Percentiles rank a stretch among this genome's conserved stretches.
These are phyloP conservation scores for Mormyrus lacerda DNA, from an alignment of 2,113 vertebrate species.

Conservation along the genomic window DNA sequence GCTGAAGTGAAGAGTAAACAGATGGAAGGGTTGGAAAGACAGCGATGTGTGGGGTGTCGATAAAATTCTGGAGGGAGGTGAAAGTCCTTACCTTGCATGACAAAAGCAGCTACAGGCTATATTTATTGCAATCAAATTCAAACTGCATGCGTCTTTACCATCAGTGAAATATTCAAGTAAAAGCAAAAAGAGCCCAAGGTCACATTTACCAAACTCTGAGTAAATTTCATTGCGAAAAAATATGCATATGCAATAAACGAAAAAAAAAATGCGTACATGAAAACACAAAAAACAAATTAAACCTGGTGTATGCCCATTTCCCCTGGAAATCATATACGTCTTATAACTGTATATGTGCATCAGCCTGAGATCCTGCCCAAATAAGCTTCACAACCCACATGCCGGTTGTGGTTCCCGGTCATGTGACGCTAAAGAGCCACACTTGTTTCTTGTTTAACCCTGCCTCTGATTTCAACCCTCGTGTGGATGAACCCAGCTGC, in stretches of 20 bases:
- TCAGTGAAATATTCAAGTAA: not conserved
- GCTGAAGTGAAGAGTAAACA: slow-evolving; percentile 21
- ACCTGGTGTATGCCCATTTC: not conserved
- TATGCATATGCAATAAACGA: not conserved
- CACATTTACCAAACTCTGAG: not conserved
- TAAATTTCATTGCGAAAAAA: not conserved
- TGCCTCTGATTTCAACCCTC: too few relatives aligned
- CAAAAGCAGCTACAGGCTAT: not conserved
- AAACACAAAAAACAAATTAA: not conserved
- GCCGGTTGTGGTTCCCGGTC: too few relatives aligned
- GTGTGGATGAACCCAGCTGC: too few relatives aligned
- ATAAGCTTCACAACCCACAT: not conserved
- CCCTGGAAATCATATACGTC: not conserved
- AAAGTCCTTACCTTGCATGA: not conserved
- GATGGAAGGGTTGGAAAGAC: not conserved
- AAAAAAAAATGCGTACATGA: not conserved
- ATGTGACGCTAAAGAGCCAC: too few relatives aligned
- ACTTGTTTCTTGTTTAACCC: too few relatives aligned
- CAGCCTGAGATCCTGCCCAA: not conserved
- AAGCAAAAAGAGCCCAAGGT: not conserved
- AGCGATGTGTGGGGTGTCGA: not conserved
- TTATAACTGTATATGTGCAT: not conserved
- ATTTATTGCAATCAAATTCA: not conserved
- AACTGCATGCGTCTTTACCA: not conserved
- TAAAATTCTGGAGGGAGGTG: not conserved